Base-by-base conservation (phyloP, 1,140 invertebrate genomes). In the Rhysida immarginata region DNA sequence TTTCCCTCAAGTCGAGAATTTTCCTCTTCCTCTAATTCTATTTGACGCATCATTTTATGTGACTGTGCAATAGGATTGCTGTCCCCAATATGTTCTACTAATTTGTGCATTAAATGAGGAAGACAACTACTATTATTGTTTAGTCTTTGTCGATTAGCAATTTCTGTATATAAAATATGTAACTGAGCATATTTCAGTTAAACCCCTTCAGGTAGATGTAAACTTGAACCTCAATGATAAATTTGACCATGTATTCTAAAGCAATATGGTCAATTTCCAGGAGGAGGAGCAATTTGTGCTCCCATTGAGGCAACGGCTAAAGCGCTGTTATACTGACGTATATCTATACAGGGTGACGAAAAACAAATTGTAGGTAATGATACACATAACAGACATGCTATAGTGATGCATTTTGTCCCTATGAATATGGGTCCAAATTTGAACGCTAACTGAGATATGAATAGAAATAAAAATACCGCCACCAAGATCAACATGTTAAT, bases 31-130 rank as follows among this genome's bases (percentile, higher is more conserved):
- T 55, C 44, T 16, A 26, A n/a, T 27, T 49, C n/a, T 1, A 50
- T 21, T 55, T 50, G 43, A 18, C 27, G 23, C 45, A 55, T 55
- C 5, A 5, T 26, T 29, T 50, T 55, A 21, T 49, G 49, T 8
- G 26, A 14, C 5, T 16, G 13, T 56, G 46, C 52, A 20, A 18
- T 35, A 45, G 26, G 25, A 43, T 56, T 55, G 18, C 23, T 56
- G 26, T 35, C 21, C n/a, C 18, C 18, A n/a, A 44, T 5, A 11
- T 42, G 8, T 11, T 16, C 27, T 14, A n/a, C 20, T 20, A 27
- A 23, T 25, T 13, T 18, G 2, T 2, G 13, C 54, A 56, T 53
- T 14, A 23, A 13, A 20, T 23, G 5, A 52, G 5, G 20, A 13
- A 18, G 13, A 54, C 21, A 29, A 5, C 21, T 14, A 3, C 20